Base-by-base conservation (phyloP, 2,888 invertebrate species). In the Ochropacha duplaris region DNA sequence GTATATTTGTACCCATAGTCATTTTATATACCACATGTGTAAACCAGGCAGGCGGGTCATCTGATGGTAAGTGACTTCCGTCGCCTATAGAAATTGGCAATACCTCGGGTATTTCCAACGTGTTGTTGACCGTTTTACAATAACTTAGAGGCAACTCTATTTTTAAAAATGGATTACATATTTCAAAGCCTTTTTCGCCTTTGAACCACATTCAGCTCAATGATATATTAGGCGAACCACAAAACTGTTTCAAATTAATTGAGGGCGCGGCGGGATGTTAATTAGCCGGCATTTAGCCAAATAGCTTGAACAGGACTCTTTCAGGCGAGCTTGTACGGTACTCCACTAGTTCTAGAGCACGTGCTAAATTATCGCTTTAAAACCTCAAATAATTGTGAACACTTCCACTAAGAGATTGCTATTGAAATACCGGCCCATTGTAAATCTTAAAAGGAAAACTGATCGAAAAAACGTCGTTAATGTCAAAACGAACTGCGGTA, bases 331-430 rank as follows among this genome's bases (percentile, higher is more conserved):
- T 66, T 66, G 69, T 66, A 69, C 61, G 62, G 54, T 57, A 31
- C 60, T n/a, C n/a, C n/a, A n/a, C n/a, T 59, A 49, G 39, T 62
- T 57, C 59, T 55, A 61, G 61, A 71, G 71, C 80, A 83, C 81
- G 81, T 84, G 68, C 80, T 65, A 71, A 74, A 81, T 84, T 82
- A 83, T 74, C 68, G 74, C 78, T 76, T 68, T 64, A 72, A 81
- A 74, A 74, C 71, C 57, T 64, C 19, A 71, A 36, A 66, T 59
- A 61, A 68, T 65, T 66, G 68, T 68, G 64, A 68, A 64, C 61
- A 60, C 65, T 60, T 65, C 57, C 55, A 50, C 57, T 57, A 0
- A 4, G 31, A 60, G 64, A 60, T 63, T 50, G 56, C 60, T 60
- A 59, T 66, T 59, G 56, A 65, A 60, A 62, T 63, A 56, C 60